Base-by-base conservation (phyloP, 2,888 invertebrate genomes). In the Entomobrya multifasciata region DNA sequence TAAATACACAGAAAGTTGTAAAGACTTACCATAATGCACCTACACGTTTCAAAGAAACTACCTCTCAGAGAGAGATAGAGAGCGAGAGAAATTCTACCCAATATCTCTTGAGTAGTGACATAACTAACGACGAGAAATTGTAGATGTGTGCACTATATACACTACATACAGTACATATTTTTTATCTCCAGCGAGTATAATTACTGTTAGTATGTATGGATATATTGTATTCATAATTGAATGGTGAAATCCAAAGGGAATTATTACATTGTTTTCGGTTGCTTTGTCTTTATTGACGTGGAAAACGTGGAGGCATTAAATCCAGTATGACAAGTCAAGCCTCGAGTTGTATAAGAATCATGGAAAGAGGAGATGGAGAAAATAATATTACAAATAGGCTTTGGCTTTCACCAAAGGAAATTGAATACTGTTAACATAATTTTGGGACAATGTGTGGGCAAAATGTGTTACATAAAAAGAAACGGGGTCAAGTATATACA, bases 351-450 rank as follows among this genome's bases (percentile, higher is more conserved):
- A 17, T 20, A 17, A 27, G 52, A 10, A 52, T 52, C 8, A 49
- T n/a, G n/a, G n/a, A 27, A 13, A 49, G 52, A n/a, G 1, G 49
- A 47, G 17, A 72, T 22, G 47, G 47, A n/a, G 65, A 20, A 47
- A 47, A n/a, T n/a, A n/a, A n/a, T n/a, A n/a, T n/a, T n/a, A n/a
- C n/a, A n/a, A n/a, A n/a, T 15, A 47, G 20, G 30, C 36, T 44
- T 41, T 67, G 22, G 22, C 20, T 47, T 27, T 47, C 49, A 15
- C 27, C n/a, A 41, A 1, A 76, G 55, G 36, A 76, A 76, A 55
- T 76, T 20, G 52, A 76, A 76, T 76, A 76, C 22, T 55, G 47
- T 22, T 70, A 70, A 70, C 25, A 70, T 47, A 13, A 47, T 70
- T 70, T 47, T 22, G 25, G 47, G n/a, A 47, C 47, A n/a, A n/a